Evolutionary conservation across 2,113 vertebrate species (phyloP).

Genomic region (Xiphophorus hellerii): DNA sequence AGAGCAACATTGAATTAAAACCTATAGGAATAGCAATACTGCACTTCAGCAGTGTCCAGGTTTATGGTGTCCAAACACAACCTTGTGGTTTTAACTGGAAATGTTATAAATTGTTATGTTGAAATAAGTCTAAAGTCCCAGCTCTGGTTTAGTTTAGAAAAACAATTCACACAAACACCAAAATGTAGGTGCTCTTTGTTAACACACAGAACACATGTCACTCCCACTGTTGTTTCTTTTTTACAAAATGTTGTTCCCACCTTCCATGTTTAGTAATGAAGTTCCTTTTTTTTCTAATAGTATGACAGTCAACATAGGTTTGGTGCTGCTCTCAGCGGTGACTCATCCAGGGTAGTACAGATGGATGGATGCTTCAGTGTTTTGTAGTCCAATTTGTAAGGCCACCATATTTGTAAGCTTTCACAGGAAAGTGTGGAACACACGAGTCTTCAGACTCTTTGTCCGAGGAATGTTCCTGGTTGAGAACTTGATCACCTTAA

Average conservation of each 20-base stretch:
- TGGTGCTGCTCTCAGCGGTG: too few relatives aligned
- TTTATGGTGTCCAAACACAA: background rate
- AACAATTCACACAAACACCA: too few relatives aligned
- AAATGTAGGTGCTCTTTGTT: too few relatives aligned
- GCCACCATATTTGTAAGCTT: background rate
- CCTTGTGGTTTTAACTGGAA: background rate
- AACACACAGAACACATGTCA: too few relatives aligned
- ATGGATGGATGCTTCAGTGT: background rate
- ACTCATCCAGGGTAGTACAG: too few relatives aligned
- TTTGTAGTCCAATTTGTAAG: background rate
- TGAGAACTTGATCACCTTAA: conserved; percentile 63
- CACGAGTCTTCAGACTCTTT: conserved; percentile 64
- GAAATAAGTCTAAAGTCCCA: too few relatives aligned
- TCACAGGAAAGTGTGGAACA: conserved; percentile 81
- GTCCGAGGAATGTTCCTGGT: conserved; percentile 52
- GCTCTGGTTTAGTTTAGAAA: too few relatives aligned
- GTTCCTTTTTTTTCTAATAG: too few relatives aligned
- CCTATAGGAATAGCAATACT: background rate
- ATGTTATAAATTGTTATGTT: too few relatives aligned
- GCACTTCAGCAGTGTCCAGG: background rate
- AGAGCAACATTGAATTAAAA: background rate
- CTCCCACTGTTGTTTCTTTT: too few relatives aligned
- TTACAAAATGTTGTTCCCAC: background rate
- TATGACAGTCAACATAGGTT: too few relatives aligned
- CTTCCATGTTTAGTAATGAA: background rate